phyloP scores from a whole-genome alignment of 1,140 invertebrate genomes.

The Panulirus ornatus region DNA sequence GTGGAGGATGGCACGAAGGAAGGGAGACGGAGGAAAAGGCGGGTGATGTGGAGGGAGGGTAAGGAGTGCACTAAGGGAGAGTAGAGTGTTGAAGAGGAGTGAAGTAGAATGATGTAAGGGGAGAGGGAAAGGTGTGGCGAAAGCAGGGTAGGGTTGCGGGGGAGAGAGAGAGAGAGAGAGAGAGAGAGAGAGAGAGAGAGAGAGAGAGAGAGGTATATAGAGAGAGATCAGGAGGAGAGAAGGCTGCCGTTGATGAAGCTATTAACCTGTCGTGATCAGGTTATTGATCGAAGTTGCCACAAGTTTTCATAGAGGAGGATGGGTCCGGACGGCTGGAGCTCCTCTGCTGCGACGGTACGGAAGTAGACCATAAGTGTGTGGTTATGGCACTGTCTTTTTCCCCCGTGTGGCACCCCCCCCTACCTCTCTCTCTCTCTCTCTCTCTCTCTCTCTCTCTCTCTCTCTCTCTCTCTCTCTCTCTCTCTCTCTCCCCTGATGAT shows the following conservation, averaged over 20 bases:
- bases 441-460: not conserved
- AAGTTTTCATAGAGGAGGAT: no score
- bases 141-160: slow-evolving; percentile 81
- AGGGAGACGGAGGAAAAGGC: no score
- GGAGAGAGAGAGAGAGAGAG: not conserved
- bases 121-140: slow-evolving; percentile 79
- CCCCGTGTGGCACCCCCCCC: not conserved
- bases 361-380: no score
- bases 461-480: slow-evolving; percentile 21
- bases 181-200: not conserved
- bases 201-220: no score
- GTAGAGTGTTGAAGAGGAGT: not conserved
- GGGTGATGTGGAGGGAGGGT: no score
- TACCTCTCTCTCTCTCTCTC: not conserved
- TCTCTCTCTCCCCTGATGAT: slow-evolving; percentile 4
- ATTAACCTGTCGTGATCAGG: no score
- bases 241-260: no score
- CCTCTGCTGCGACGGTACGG: no score
- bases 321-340: no score
- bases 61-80: no score
- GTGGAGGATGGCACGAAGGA: no score
- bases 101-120: not conserved
- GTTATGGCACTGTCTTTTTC: not conserved
- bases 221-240: not conserved
- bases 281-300: no score